Percentiles rank a stretch among this genome's conserved stretches.
Evolutionary conservation across 2,888 invertebrate genomes (phyloP).

Genomic region (Alloscopus bannaensis): DNA sequence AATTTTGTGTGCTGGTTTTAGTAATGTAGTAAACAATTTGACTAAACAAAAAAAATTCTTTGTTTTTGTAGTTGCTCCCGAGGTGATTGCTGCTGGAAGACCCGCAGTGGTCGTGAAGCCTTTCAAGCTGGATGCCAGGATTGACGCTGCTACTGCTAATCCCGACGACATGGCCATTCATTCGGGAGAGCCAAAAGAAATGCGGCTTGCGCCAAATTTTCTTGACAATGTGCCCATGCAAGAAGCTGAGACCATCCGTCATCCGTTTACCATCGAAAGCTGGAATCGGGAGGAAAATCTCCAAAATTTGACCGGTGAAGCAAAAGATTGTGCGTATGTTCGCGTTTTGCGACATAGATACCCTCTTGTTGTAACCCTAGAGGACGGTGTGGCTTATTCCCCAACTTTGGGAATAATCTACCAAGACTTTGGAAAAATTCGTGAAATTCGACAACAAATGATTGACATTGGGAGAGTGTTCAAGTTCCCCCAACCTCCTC

Average conservation of each 20-base stretch:
- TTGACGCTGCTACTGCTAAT: neutral
- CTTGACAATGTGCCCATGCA: neutral
- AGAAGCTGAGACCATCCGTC: neutral
- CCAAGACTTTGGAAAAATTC: neutral
- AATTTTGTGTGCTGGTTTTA: too few relatives aligned
- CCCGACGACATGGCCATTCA: neutral
- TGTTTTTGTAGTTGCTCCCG: neutral
- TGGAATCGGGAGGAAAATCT: slow-evolving; percentile 6
- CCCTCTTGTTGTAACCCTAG: neutral
- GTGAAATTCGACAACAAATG: neutral
- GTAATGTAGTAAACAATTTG: neutral
- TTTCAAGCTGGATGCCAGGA: neutral
- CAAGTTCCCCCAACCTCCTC: too few relatives aligned
- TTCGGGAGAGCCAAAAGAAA: neutral
- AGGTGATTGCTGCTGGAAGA: neutral
- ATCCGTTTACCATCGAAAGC: neutral
- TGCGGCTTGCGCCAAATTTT: neutral
- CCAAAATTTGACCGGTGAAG: neutral
- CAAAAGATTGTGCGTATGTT: neutral
- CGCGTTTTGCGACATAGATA: neutral
- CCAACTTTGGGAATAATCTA: neutral
- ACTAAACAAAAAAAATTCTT: neutral
- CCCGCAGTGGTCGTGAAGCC: neutral
- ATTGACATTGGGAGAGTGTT: too few relatives aligned
- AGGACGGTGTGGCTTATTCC: slow-evolving; percentile 10